Evolutionary conservation across 1,140 invertebrate genomes (phyloP).

Genomic region (Neodiprion lecontei): DNA sequence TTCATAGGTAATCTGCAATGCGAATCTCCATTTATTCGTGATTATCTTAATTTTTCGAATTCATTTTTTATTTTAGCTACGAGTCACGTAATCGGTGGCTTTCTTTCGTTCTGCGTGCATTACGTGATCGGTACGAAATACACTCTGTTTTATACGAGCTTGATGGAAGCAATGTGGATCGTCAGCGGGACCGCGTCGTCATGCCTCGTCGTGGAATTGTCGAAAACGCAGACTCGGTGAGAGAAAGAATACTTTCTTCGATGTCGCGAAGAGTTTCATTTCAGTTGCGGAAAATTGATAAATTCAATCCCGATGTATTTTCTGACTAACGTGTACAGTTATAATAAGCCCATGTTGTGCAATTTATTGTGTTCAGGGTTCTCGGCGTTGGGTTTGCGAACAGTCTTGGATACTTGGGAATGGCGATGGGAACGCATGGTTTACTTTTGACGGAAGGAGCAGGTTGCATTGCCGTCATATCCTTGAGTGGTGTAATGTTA

Average conservation of each 20-base stretch:
- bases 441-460: background rate
- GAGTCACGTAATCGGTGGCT: conserved; percentile 3
- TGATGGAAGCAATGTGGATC: background rate
- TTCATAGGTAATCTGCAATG: background rate
- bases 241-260: background rate
- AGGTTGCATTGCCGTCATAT: conserved; percentile 2
- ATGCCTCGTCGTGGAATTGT: background rate
- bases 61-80: background rate
- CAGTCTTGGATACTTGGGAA: background rate
- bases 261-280: background rate
- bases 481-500: background rate
- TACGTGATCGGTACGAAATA: background rate
- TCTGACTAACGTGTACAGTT: too few species aligned
- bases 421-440: background rate
- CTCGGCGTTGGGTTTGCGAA: background rate
- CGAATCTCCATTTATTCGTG: background rate
- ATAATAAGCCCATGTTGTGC: background rate
- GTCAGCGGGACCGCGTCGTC: background rate
- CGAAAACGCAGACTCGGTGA: background rate
- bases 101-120: background rate
- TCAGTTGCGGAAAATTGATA: background rate
- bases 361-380: background rate
- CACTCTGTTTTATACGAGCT: background rate
- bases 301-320: background rate
- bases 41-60: background rate